Evolutionary conservation across 2,113 vertebrate genomes (phyloP).

Genomic region (Silurus asotus): DNA sequence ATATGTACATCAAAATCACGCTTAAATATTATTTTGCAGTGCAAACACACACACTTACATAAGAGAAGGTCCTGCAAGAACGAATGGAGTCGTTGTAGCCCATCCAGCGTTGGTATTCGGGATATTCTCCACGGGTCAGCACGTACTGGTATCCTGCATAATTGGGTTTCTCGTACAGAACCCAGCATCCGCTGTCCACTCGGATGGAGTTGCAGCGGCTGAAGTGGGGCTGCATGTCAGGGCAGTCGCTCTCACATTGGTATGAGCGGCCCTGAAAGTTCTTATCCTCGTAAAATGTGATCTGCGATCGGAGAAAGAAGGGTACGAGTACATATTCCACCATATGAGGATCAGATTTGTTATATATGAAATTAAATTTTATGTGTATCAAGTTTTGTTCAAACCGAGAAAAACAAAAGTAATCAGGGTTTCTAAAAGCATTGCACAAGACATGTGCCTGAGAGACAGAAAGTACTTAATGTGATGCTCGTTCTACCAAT

Average conservation of each 20-base stretch:
- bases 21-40: neutral
- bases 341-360: neutral
- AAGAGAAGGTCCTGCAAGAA: slow-evolving; percentile 69
- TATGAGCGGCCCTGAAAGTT: slow-evolving; percentile 74
- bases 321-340: neutral
- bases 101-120: slow-evolving; percentile 71
- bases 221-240: slow-evolving; percentile 67
- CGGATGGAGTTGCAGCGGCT: slow-evolving; percentile 64
- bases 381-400: neutral
- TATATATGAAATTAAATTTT: neutral
- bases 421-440: neutral
- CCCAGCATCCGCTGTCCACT: slow-evolving; percentile 68
- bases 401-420: neutral
- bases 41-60: slow-evolving; percentile 54
- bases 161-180: slow-evolving; percentile 69
- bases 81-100: slow-evolving; percentile 69
- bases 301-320: slow-evolving; percentile 51
- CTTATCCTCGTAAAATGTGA: slow-evolving; percentile 72
- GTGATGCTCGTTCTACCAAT: neutral
- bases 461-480: neutral
- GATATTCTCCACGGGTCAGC: slow-evolving; percentile 70
- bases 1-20: neutral
- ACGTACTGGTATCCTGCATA: slow-evolving; percentile 71
- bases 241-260: slow-evolving; percentile 69
- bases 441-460: neutral